Conservation (phyloP, 2,113 vertebrate species). For the Cyprinodon tularosa region DNA sequence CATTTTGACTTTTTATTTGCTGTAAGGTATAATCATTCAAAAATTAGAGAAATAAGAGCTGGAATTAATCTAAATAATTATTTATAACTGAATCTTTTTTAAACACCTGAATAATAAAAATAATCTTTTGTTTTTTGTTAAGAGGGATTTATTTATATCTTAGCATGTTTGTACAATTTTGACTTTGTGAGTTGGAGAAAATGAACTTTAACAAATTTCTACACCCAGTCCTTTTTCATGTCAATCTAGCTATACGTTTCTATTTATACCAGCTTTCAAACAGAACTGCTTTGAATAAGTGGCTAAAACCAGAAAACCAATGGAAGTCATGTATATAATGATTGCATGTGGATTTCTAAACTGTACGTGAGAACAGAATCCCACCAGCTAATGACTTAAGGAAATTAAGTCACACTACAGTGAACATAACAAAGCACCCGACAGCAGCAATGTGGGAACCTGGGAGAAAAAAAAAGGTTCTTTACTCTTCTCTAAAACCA, state of each 20-base stretch:
- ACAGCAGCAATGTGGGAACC: not conserved
- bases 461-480: not conserved
- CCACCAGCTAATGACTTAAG: not conserved
- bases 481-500: constrained; percentile 15
- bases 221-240: not conserved
- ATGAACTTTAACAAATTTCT: not conserved
- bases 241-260: not conserved
- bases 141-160: not conserved
- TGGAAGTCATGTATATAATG: not conserved
- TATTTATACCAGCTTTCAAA: too few relatives aligned
- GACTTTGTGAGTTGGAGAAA: not conserved
- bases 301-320: not conserved
- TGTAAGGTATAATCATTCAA: not conserved
- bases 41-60: not conserved
- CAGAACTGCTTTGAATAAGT: not conserved
- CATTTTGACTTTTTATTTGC: not conserved
- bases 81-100: too few relatives aligned
- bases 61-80: not conserved
- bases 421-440: constrained; percentile 13
- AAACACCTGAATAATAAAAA: not conserved
- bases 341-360: not conserved
- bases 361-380: constrained; percentile 9
- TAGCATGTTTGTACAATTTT: not conserved
- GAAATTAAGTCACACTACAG: not conserved
- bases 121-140: not conserved